Percentiles rank a stretch among this genome's conserved stretches.
These are phyloP conservation scores for Poeciliopsis presidionis DNA, from an alignment of 2,797 vertebrate genomes.

Conservation along the genomic window DNA sequence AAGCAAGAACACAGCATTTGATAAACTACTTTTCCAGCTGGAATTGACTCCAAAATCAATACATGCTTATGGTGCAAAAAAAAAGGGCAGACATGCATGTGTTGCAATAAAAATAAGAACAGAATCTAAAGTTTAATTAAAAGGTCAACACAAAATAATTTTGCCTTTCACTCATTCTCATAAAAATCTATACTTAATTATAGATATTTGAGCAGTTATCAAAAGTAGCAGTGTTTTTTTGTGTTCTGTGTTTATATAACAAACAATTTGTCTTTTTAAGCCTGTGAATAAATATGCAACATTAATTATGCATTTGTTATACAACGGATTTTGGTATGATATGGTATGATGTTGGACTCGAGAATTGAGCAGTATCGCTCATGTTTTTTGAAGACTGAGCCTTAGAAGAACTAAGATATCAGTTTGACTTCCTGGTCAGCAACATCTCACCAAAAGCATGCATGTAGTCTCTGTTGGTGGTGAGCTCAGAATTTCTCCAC, in stretches of 20 bases:
- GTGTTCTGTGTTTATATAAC: background rate
- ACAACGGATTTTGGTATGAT: background rate
- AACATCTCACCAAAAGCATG: background rate
- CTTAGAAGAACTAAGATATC: background rate
- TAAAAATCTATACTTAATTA: background rate
- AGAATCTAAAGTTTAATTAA: background rate
- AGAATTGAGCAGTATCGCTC: background rate
- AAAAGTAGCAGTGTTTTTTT: background rate
- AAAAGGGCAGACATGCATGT: too few species aligned
- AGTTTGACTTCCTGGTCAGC: background rate
- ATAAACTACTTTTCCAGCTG: slow-evolving; percentile 8
- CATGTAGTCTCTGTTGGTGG: background rate
- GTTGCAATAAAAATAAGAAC: background rate
- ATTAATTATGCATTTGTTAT: background rate
- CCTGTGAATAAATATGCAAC: background rate
- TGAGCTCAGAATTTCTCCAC: background rate
- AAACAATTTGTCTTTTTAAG: background rate
- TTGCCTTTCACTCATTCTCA: background rate
- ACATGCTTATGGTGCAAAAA: slow-evolving; percentile 10
- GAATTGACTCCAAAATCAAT: background rate
- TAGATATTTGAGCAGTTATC: background rate
- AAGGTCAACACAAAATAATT: background rate
- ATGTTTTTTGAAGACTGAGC: background rate
- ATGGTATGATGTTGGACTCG: background rate
- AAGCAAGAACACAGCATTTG: background rate